Conservation (phyloP, 2,888 invertebrate genomes). For the Parnassius glacialis region DNA sequence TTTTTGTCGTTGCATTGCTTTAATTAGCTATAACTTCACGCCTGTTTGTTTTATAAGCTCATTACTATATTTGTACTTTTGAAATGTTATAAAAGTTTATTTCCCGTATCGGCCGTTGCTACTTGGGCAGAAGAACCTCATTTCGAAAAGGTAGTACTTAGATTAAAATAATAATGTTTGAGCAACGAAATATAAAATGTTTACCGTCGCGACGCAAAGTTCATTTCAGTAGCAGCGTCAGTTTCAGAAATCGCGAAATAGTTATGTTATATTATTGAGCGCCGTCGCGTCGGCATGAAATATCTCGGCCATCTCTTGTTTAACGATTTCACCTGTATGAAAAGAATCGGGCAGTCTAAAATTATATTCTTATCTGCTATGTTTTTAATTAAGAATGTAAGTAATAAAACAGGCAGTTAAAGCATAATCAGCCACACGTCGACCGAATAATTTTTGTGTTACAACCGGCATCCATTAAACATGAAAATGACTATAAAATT, state of each 20-base stretch:
- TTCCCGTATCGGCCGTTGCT: no score
- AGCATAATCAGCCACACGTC: conserved; percentile 15
- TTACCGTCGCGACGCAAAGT: no score
- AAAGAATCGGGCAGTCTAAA: conserved; percentile 8
- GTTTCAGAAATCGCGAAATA: conserved; percentile 8
- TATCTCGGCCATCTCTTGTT: conserved; percentile 10
- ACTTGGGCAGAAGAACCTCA: no score
- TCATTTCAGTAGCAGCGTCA: no score
- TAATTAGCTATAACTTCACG: no score
- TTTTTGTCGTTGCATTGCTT: no score
- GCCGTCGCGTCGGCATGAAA: conserved; percentile 25
- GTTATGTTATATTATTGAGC: conserved; percentile 1
- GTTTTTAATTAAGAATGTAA: conserved; percentile 19
- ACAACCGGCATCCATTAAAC: conserved; percentile 17
- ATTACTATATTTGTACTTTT: no score
- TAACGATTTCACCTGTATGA: conserved; percentile 3
- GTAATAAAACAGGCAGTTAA: conserved; percentile 23
- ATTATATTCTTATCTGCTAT: conserved; percentile 16
- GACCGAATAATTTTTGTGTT: conserved; percentile 18
- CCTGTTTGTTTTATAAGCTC: no score
- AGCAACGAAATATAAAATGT: no score
- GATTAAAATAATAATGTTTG: no score
- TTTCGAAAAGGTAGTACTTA: no score
- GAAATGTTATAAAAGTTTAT: no score
- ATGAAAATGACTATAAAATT: conserved; percentile 44